These are phyloP conservation scores for Muschampia plurimacula DNA, from an alignment of 2,888 invertebrate genomes.

Conservation along the genomic window DNA sequence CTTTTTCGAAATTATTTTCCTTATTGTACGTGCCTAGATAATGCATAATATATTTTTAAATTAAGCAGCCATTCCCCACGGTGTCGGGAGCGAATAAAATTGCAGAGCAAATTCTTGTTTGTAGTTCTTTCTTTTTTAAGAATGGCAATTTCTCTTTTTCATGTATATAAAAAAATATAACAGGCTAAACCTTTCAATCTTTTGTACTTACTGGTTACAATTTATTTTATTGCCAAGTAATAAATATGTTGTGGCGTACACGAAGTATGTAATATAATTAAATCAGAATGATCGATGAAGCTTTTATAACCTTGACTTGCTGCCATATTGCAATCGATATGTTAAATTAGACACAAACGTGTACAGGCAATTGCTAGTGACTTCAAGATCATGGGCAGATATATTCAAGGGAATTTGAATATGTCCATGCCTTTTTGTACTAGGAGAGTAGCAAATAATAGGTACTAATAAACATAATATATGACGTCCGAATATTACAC, in stretches of 20 bases:
- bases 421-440: neutral
- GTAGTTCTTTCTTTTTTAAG: neutral
- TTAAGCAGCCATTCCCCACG: neutral
- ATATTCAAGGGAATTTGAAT: neutral
- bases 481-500: neutral
- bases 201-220: neutral
- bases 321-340: neutral
- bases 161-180: neutral
- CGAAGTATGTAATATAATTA: conserved; percentile 2
- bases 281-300: neutral
- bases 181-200: neutral
- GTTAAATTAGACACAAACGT: neutral
- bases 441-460: neutral
- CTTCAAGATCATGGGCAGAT: neutral
- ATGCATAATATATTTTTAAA: conserved; percentile 2
- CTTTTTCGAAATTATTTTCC: conserved; percentile 36
- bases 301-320: neutral
- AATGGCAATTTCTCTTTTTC: neutral
- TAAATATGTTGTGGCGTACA: conserved; percentile 3
- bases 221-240: conserved; percentile 7
- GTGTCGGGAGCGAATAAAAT: neutral
- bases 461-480: neutral
- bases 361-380: neutral
- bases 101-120: neutral
- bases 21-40: neutral